Evolutionary conservation across 2,888 invertebrate species (phyloP).

Genomic region (Harpalus rufipes): DNA sequence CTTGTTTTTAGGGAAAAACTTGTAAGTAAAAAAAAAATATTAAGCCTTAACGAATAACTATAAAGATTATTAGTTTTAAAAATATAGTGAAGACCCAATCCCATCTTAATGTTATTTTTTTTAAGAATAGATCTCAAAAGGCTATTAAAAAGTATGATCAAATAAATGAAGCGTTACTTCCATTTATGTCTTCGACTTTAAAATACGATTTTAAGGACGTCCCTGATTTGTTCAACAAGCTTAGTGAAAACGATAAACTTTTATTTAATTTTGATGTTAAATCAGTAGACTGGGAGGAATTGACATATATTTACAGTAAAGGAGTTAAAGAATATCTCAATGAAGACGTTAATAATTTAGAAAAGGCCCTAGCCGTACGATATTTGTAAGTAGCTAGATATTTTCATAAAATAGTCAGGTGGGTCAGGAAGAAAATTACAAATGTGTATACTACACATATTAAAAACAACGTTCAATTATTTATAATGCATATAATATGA

Average conservation of each 20-base stretch:
- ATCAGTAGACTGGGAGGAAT: background rate
- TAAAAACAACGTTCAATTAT: no score
- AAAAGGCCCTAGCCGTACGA: background rate
- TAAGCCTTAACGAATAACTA: no score
- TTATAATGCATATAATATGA: no score
- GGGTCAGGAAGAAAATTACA: no score
- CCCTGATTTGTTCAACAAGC: background rate
- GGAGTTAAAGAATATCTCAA: background rate
- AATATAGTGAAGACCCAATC: no score
- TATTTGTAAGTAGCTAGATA: background rate
- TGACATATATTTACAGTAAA: background rate
- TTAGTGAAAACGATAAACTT: background rate
- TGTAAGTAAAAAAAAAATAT: no score
- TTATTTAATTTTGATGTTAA: constrained; percentile 18
- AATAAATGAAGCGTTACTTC: background rate
- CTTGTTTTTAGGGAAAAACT: no score
- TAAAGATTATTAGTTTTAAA: no score
- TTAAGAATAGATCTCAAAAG: background rate
- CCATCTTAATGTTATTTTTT: no score
- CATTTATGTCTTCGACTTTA: background rate
- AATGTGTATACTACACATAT: no score
- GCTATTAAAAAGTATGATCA: background rate
- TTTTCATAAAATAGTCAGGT: background rate
- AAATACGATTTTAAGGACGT: background rate
- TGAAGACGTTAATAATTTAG: background rate